phyloP scores from a whole-genome alignment of 2,888 invertebrate genomes.

The Mantis religiosa region DNA sequence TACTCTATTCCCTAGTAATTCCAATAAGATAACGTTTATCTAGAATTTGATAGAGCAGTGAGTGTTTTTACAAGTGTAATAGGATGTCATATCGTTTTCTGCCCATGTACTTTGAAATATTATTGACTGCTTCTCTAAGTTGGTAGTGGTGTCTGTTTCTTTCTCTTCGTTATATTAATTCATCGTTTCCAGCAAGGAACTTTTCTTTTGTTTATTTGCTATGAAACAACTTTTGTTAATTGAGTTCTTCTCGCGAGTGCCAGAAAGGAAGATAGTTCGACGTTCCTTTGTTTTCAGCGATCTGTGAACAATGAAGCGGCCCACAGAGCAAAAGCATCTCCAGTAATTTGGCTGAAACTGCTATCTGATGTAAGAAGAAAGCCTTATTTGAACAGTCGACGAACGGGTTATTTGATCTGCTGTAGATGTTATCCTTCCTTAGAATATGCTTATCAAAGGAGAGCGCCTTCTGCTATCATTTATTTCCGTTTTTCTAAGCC shows the following conservation, averaged over 20 bases:
- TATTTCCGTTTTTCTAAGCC: too few relatives aligned
- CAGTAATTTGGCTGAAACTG: conserved; percentile 11
- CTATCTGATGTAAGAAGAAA: not conserved
- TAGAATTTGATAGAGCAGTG: too few relatives aligned
- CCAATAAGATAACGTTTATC: too few relatives aligned
- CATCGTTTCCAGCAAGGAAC: not conserved
- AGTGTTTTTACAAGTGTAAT: too few relatives aligned
- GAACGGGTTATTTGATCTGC: not conserved
- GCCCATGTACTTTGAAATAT: too few relatives aligned
- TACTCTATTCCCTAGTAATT: too few relatives aligned
- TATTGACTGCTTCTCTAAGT: not conserved
- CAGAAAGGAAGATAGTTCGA: not conserved
- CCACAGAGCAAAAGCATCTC: not conserved
- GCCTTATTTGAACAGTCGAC: not conserved
- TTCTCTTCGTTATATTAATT: too few relatives aligned
- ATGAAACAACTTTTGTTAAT: conserved; percentile 10
- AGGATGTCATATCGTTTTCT: too few relatives aligned
- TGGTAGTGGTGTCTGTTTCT: not conserved
- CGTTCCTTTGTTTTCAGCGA: not conserved
- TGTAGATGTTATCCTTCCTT: not conserved
- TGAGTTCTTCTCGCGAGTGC: not conserved
- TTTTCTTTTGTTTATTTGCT: conserved; percentile 3
- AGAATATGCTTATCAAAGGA: not conserved
- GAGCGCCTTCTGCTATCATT: too few relatives aligned
- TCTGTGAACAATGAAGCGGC: not conserved